phyloP scores from a whole-genome alignment of 2,113 vertebrate species.

The Sialia sialis region DNA sequence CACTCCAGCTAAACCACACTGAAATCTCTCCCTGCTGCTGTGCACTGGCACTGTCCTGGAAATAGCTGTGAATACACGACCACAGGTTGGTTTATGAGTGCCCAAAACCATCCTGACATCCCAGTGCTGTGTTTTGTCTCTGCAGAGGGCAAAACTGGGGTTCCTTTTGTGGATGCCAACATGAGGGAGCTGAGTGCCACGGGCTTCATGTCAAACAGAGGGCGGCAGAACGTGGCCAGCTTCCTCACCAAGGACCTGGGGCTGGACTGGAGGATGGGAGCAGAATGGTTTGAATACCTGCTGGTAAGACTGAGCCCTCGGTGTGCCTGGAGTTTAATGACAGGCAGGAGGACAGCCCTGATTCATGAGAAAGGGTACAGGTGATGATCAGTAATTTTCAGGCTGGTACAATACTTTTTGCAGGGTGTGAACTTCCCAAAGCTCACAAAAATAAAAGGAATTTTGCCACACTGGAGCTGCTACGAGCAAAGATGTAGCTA shows the following conservation, averaged over 20 bases:
- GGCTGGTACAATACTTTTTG: not conserved
- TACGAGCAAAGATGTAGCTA: not conserved
- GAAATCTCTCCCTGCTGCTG: not conserved
- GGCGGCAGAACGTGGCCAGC: constrained; percentile 81
- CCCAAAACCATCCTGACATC: not conserved
- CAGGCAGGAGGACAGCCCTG: not conserved
- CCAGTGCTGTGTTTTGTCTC: not conserved
- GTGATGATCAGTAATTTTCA: not conserved
- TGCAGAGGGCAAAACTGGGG: constrained; percentile 78
- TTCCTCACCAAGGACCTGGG: constrained; percentile 85
- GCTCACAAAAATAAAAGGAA: not conserved
- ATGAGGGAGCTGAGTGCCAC: constrained; percentile 80
- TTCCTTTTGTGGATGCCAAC: constrained; percentile 85
- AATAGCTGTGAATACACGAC: not conserved
- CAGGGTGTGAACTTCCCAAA: not conserved
- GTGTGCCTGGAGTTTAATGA: not conserved
- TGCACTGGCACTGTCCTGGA: not conserved
- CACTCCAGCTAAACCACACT: not conserved
- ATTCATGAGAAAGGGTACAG: not conserved
- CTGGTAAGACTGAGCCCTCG: constrained; percentile 60
- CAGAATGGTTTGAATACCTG: constrained; percentile 82
- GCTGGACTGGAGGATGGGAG: constrained; percentile 84
- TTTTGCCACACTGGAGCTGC: not conserved
- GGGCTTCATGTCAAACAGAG: constrained; percentile 84
- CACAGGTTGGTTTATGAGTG: not conserved